These are phyloP conservation scores for Gadus macrocephalus DNA, from an alignment of 2,113 vertebrate species.

Conservation along the genomic window DNA sequence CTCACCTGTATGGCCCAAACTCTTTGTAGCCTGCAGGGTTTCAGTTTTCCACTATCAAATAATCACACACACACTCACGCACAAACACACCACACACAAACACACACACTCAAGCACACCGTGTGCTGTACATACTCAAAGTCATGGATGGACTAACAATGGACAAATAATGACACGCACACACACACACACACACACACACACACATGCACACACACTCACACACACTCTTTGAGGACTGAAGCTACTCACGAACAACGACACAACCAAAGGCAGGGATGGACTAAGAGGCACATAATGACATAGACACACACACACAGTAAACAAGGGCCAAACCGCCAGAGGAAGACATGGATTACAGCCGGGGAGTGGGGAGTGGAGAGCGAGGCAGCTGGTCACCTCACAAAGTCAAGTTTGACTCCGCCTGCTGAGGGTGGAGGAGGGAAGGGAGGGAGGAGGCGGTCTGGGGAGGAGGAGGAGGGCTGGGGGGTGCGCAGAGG, in stretches of 20 bases:
- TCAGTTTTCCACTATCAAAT: too few relatives aligned
- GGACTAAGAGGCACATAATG: too few relatives aligned
- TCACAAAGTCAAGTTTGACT: constrained; percentile 37
- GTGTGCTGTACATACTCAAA: too few relatives aligned
- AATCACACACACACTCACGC: constrained; percentile 6
- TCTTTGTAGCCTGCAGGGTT: too few relatives aligned
- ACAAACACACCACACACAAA: background rate
- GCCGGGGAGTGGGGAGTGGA: constrained; percentile 21
- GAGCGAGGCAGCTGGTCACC: constrained; percentile 45
- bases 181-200: constrained; percentile 3
- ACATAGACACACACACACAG: constrained; percentile 9
- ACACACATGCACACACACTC: constrained; percentile 1
- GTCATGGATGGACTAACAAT: too few relatives aligned
- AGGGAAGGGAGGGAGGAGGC: constrained; percentile 15
- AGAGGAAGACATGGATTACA: constrained; percentile 41
- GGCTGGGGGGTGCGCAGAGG: constrained; percentile 5
- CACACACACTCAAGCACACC: constrained; percentile 6
- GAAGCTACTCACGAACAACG: too few relatives aligned
- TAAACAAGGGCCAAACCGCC: constrained; percentile 32
- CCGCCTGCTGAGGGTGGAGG: constrained; percentile 27
- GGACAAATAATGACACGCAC: too few relatives aligned
- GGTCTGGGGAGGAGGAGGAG: too few relatives aligned
- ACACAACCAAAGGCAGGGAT: too few relatives aligned
- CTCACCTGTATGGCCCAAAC: too few relatives aligned
- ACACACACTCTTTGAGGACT: too few relatives aligned